Evolutionary conservation across 2,113 vertebrate genomes (phyloP), one percentile per base, ranked within the genome.

Genomic region (Brienomyrus brachyistius): DNA sequence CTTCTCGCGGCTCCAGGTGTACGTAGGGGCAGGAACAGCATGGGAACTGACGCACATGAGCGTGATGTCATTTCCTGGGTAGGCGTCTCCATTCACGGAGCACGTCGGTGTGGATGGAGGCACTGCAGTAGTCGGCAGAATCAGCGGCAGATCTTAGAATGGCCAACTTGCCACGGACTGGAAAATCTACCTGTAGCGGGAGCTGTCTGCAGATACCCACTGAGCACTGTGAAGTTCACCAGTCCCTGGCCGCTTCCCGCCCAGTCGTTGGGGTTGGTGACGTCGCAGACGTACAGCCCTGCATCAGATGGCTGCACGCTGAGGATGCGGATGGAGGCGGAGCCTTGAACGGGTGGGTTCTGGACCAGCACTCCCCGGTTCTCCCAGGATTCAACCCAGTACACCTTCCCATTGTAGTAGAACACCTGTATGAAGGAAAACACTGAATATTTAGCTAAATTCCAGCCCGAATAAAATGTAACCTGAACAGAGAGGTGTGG

Each of bases 201-300:
- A n/a, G 3, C 45, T 0, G 1, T 47, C 87, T 62, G 35, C 9
- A 88, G 50, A 5, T 70, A 90, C 93, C 77, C 92, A 95, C 94
- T 90, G 77, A 93, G 92, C 47, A 96, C 96, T 0, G 93, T 94
- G 13, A 97, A 90, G 90, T 95, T 94, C 89, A 96, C 91, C 21
- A 94, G 27, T 59, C 95, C 95, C 84, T 92, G 83, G 1, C 94
- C 92, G 1, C 94, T 95, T 87, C 93, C 94, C 35, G 92, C 90
- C 92, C 96, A 96, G 89, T 96, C 94, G 0, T 94, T 94, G 0
- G 96, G 96, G 89, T 96, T 96, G 66, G 95, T 96, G 80, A 96
- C 92, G 0, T 95, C 93, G 74, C 96, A 96, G 86, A 94, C 89
- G 89, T 96, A 96, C n/a, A 94, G 93, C 54, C 95, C 96, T 0